phyloP scores from a whole-genome alignment of 2,113 vertebrate genomes.

The Beaufortia kweichowensis region DNA sequence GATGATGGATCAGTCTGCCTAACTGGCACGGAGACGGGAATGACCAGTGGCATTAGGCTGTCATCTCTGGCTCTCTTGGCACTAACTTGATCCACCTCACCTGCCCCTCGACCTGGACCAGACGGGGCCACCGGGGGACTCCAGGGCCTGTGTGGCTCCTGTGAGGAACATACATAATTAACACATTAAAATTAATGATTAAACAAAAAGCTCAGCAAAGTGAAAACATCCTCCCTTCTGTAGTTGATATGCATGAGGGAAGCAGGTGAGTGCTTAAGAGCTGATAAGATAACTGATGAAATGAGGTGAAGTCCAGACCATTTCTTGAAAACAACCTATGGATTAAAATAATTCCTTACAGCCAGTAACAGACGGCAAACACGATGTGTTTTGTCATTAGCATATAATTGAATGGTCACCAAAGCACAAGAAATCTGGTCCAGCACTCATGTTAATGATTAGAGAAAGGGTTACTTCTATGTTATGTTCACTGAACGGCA shows the following conservation, averaged over 20 bases:
- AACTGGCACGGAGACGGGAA: constrained; percentile 96
- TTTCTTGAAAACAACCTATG: constrained; percentile 8
- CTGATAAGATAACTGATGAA: constrained; percentile 8
- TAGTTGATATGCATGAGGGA: background rate
- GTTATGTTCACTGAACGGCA: background rate
- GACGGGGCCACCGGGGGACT: constrained; percentile 56
- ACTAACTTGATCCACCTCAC: constrained; percentile 53
- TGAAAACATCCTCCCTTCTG: background rate
- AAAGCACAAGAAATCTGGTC: constrained; percentile 14
- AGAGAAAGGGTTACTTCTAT: background rate
- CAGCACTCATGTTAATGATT: constrained; percentile 9
- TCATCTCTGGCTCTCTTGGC: constrained; percentile 83
- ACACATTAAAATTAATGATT: background rate
- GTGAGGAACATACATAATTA: constrained; percentile 17
- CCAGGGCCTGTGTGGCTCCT: constrained; percentile 73
- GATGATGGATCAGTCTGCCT: constrained; percentile 75
- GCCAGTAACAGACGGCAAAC: background rate
- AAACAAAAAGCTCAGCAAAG: background rate
- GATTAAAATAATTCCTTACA: background rate
- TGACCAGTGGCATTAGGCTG: constrained; percentile 87
- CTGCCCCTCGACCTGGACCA: constrained; percentile 39
- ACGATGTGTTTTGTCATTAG: background rate
- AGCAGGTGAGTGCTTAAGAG: background rate
- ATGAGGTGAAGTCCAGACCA: background rate
- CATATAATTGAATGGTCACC: constrained; percentile 1